Conservation (phyloP, 2,113 vertebrate species). For the Mesocricetus auratus region DNA sequence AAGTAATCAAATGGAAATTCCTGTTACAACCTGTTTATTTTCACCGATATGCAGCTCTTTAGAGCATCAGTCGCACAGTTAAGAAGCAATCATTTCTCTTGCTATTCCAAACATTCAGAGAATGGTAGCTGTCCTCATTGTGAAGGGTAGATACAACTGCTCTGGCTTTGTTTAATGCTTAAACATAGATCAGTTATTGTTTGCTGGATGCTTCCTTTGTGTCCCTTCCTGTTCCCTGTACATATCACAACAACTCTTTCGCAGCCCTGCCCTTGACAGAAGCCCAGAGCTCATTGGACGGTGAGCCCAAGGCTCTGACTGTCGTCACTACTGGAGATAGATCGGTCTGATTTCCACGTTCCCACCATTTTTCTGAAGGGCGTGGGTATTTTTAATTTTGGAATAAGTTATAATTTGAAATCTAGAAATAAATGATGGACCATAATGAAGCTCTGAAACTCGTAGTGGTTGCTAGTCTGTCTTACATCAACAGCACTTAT, state of each 20-base stretch:
- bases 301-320: not conserved
- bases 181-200: not conserved
- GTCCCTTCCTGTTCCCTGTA: not conserved
- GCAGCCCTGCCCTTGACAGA: not conserved
- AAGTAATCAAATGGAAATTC: not conserved
- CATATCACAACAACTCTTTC: not conserved
- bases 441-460: not conserved
- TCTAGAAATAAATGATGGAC: not conserved
- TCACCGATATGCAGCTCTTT: not conserved
- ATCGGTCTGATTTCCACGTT: not conserved
- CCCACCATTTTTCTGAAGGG: not conserved
- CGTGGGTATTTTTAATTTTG: not conserved
- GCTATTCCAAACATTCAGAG: not conserved
- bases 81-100: conserved; percentile 17
- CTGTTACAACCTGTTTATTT: not conserved
- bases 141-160: not conserved
- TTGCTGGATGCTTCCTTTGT: not conserved
- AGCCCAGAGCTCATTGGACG: not conserved
- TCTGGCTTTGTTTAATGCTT: not conserved
- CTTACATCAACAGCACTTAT: not conserved
- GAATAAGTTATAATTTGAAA: not conserved
- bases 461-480: not conserved
- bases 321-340: not conserved
- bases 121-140: not conserved
- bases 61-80: not conserved